A percentile compares a stretch with the other conserved stretches of the same genome.
phyloP scores from a whole-genome alignment of 2,797 vertebrate genomes.

The Gorsachius magnificus region DNA sequence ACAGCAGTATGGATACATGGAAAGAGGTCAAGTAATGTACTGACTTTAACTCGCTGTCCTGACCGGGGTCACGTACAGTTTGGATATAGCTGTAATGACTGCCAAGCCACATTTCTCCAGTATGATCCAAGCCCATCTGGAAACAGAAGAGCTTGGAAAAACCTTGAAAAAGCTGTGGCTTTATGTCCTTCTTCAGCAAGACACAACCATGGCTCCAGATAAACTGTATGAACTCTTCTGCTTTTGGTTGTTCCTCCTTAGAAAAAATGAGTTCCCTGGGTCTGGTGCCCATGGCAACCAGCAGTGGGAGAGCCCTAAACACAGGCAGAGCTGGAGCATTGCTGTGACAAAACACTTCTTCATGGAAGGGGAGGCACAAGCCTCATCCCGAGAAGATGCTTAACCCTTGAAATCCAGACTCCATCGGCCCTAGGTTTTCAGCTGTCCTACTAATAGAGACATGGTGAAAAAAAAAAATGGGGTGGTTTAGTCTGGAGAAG shows the following conservation, averaged over 20 bases:
- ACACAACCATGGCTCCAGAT: neutral
- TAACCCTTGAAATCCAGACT: neutral
- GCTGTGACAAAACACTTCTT: neutral
- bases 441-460: neutral
- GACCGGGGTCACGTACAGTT: neutral
- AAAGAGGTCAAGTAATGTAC: neutral
- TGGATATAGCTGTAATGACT: neutral
- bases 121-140: neutral
- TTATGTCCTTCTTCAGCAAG: neutral
- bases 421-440: accelerated
- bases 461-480: no score
- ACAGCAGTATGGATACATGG: neutral
- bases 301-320: neutral
- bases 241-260: neutral
- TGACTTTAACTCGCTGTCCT: neutral
- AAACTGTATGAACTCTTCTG: neutral
- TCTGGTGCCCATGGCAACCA: accelerated
- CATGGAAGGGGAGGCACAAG: neutral
- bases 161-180: neutral
- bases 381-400: neutral
- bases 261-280: neutral
- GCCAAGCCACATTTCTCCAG: neutral
- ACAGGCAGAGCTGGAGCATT: neutral
- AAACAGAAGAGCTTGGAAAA: neutral
- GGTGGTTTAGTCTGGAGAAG: no score